phyloP scores from a whole-genome alignment of 2,888 invertebrate genomes.

The Ischnura elegans region DNA sequence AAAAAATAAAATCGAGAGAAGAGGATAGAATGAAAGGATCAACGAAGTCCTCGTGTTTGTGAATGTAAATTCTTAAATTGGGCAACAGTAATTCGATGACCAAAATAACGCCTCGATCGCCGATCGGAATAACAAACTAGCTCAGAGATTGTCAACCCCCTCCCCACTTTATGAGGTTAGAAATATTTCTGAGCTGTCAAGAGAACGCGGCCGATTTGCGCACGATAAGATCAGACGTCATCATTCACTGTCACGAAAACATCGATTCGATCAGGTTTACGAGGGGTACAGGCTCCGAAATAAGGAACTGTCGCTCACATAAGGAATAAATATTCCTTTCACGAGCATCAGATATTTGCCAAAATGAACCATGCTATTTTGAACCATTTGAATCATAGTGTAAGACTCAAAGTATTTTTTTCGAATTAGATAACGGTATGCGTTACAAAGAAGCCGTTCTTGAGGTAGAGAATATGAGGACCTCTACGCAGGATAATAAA shows the following conservation, averaged over 20 bases:
- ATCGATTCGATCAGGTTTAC: conserved; percentile 34
- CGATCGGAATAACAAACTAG: conserved; percentile 62
- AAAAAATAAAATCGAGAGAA: conserved; percentile 34
- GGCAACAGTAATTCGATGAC: conserved; percentile 60
- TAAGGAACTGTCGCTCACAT: background rate
- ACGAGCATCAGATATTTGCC: no score
- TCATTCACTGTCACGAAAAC: conserved; percentile 66
- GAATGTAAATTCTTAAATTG: conserved; percentile 62
- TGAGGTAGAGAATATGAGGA: no score
- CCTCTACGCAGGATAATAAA: no score
- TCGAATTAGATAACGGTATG: no score
- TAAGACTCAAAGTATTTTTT: no score
- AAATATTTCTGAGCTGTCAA: conserved; percentile 46
- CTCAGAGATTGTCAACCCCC: conserved; percentile 22
- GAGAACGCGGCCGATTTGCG: conserved; percentile 49
- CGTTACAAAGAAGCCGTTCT: no score
- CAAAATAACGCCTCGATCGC: conserved; percentile 59
- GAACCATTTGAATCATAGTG: no score
- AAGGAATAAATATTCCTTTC: no score
- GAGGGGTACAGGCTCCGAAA: background rate
- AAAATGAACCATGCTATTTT: no score
- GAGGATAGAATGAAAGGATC: background rate
- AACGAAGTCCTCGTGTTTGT: conserved; percentile 22
- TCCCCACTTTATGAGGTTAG: conserved; percentile 23
- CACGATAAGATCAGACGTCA: conserved; percentile 60